Evolutionary conservation across 2,113 vertebrate species (phyloP), one percentile per base, ranked within the genome.

Genomic region (Oxygymnocypris stewartii): DNA sequence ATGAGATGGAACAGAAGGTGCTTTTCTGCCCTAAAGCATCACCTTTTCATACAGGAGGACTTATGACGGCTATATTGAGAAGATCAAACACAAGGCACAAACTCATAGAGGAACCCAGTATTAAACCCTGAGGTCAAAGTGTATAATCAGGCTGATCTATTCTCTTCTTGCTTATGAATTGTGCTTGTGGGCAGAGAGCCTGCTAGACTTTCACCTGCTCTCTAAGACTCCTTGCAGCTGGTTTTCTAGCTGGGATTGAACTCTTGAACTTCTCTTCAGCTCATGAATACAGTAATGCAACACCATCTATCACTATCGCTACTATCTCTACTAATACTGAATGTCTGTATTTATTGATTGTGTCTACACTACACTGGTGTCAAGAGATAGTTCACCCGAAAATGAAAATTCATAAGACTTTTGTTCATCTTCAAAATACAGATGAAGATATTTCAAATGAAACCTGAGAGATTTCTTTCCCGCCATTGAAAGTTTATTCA

Each of bases 181-280:
- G 37, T 28, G 79, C 61, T 82, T 49, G 31, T 84, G 79, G 40
- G 77, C 51, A 87, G 85, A 89, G 87, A 89, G 88, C 80, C 87
- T 84, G 42, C 81, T 88, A 87, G 87, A 47, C 90, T 87, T 91
- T 88, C 87, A 91, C 87, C 88, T 92, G 90, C 81, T 73, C 14
- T 79, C 71, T 23, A 88, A 82, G 83, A 81, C 87, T 87, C 81
- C 49, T 59, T n/a, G 85, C 91, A 91, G 89, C 84, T 92, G 91
- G 61, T 89, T 93, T 90, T 85, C 54, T 40, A 81, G 28, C 67
- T 76, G 76, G 44, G 35, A 40, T 65, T 69, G 54, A 84, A 88
- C 44, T 14, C 23, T 18, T 84, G 31, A 84, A 84, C 82, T 67
- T 57, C 31, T 84, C 6, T 74, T 51, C n/a, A 71, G 44, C 16